Base-by-base conservation (phyloP, 64 coral and sea anemone species). In the Stylophora pistillata region DNA sequence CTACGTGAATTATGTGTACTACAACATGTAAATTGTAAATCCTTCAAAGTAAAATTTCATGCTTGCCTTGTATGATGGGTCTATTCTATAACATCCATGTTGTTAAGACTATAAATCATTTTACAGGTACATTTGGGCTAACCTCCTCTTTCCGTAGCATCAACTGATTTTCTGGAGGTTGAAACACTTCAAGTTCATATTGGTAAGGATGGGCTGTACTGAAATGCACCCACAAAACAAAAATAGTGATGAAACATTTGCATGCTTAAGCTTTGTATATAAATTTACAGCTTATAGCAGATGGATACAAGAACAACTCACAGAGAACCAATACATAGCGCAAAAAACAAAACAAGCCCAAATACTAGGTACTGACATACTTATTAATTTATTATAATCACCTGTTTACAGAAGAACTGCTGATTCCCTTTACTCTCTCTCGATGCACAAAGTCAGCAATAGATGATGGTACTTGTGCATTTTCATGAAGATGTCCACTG, bases 381-480 rank as follows among this genome's bases (percentile, higher is more conserved):
- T n/a, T n/a, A n/a, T n/a, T n/a, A n/a, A n/a, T n/a, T 57, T 57
- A 15, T 28, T 56, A 54, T 76, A 23, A 15, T 34, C 53, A 94
- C 92, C 92, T 90, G 88, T 74, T 86, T 25, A 74, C 25, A 71
- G 34, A 16, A 17, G 55, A 55, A 71, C 76, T 64, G 78, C 58
- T 26, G 18, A 32, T 30, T 33, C 52, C 54, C 53, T 89, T 78
- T 71, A 93, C 66, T 90, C 97, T 92, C 84, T 92, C 90, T 34
- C 93, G 89, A 82, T 99, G 97, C 37, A 99, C 87, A 85, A 99
- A 95, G 64, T 95, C 90, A 82, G 97, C 90, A 71, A 99, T 74
- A 55, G 78, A 93, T 57, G 93, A 30, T 78, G 97, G 97, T 10
- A 95, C 78, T 58, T 76, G 57, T 4, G 78, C 28, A 86, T 90